Base-by-base conservation (phyloP, 2,888 invertebrate genomes). In the Pheosia gnoma region DNA sequence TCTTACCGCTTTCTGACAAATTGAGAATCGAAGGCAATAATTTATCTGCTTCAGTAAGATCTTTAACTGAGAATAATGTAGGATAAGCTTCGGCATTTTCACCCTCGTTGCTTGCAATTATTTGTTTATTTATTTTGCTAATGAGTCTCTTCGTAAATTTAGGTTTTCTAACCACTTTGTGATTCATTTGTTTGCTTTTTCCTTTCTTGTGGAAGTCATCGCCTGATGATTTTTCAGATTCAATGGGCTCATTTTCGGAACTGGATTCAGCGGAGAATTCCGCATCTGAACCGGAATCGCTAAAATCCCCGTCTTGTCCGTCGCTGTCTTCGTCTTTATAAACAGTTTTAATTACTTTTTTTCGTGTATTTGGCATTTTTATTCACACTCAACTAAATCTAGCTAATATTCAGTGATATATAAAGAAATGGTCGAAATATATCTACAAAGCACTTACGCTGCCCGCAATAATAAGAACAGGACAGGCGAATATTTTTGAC, bases 211-310 rank as follows among this genome's bases (percentile, higher is more conserved):
- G 59, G 53, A 87, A 88, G 60, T 92, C 90, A 11, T 89, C 87
- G 25, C 79, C 88, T 3, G 91, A 91, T 3, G 89, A 85, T 57
- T 68, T 71, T 49, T 72, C 77, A 25, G 68, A 72, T 57, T 82
- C 80, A 5, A 74, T 73, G 25, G 75, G 81, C 51, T 85, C 85
- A n/a, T 83, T 87, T 41, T 83, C 83, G 4, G 90, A 90, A 66
- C 86, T 89, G 2, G 89, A 84, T 55, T 79, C 81, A 11, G 39
- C 63, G 58, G 91, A 84, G 71, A 94, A 88, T 61, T 90, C 82
- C 0, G 92, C 94, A 6, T 94, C 94, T 0, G 94, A 93, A n/a
- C 93, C 93, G 0, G 94, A 94, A 80, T 94, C 94, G 72, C 91
- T 92, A 62, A 91, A 94, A 76, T 93, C 93, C 13, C 84, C 87